Evolutionary conservation across 2,888 invertebrate species (phyloP), one percentile per base, ranked within the genome.

Genomic region (Matsumyia berberina): DNA sequence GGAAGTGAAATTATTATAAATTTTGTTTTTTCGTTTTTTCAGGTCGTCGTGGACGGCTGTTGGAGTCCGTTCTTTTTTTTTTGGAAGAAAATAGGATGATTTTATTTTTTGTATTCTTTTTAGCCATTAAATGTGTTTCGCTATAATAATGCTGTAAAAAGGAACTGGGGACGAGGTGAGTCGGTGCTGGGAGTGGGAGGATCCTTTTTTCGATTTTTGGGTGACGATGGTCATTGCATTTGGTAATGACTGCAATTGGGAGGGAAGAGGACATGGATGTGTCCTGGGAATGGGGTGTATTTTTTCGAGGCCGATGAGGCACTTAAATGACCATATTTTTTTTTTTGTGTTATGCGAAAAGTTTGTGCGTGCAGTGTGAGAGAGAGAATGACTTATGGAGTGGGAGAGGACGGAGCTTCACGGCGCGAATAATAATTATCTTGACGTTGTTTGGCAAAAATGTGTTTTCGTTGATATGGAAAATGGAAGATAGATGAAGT

Each of bases 371-470:
- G 55, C 19, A 1, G 35, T 35, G 31, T 31, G 39, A 31, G 37
- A 12, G 85, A 79, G 80, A 79, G 70, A 86, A 87, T 46, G 39
- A 51, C 33, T 74, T 89, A 37, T 31, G 15, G 33, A n/a, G 31
- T 24, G 44, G 33, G 62, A 53, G 89, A 88, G 88, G 88, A 89
- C 89, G 88, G 89, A 88, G 46, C 89, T 89, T 88, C 88, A 88
- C 88, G 67, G 42, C 35, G 73, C 29, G 83, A 73, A 83, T 73
- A 73, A 73, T 69, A 64, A 83, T 83, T 83, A 69, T 67, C 49
- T 58, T 51, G 62, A 44, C 77, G 57, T 60, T 64, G 49, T 69
- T 46, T 73, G 49, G 51, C 29, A 37, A 33, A 44, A 37, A 74
- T 58, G 24, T 55, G 33, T 39, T 15, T 67, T n/a, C 49, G 35